These are phyloP conservation scores for Folsomia manolachei DNA, from an alignment of 2,888 invertebrate species.

Conservation along the genomic window DNA sequence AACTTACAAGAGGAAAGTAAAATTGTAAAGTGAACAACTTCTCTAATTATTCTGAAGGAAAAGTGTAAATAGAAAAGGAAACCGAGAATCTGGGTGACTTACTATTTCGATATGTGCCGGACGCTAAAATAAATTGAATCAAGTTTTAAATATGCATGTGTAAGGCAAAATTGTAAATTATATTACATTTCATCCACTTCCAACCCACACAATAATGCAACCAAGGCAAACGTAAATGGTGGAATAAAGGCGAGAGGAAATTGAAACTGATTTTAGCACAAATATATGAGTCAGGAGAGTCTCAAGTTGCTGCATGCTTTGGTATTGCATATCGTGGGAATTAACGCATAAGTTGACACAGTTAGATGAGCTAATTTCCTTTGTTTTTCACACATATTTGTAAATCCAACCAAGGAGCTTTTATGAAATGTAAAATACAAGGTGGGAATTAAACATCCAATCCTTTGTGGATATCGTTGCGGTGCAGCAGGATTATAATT, in stretches of 20 bases:
- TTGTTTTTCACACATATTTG: slow-evolving; percentile 6
- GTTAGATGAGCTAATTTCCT: slow-evolving; percentile 23
- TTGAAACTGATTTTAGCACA: not conserved
- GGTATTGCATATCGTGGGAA: not conserved
- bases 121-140: not conserved
- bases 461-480: too few relatives aligned
- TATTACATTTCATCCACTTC: not conserved
- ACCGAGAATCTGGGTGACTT: not conserved
- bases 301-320: not conserved
- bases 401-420: not conserved
- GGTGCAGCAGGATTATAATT: too few relatives aligned
- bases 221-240: not conserved
- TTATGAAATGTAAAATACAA: too few relatives aligned
- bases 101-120: not conserved
- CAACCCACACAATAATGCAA: too few relatives aligned
- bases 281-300: not conserved
- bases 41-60: not conserved
- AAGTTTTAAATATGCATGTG: too few relatives aligned
- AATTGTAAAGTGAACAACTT: too few relatives aligned
- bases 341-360: slow-evolving; percentile 12
- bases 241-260: not conserved
- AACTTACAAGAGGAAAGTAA: too few relatives aligned
- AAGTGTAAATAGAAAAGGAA: not conserved
- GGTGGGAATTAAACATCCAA: too few relatives aligned
- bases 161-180: not conserved